Base-by-base conservation (phyloP, 2,888 invertebrate species). In the Ectemnius continuus region DNA sequence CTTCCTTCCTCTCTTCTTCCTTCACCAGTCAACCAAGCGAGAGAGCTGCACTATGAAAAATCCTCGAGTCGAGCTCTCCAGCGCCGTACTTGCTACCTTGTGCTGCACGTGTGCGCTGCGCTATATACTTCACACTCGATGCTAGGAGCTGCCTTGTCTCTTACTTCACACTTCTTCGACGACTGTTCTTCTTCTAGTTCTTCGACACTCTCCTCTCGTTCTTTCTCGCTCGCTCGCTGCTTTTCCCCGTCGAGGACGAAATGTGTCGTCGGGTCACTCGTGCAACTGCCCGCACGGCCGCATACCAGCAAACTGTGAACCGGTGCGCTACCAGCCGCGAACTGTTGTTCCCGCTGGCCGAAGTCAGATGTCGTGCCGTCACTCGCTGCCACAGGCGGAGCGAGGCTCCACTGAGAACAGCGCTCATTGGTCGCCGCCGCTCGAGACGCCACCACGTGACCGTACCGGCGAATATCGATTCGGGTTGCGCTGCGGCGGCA, bases 401-500 rank as follows among this genome's bases (percentile, higher is more conserved):
- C 75, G 66, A 74, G 66, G 66, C 63, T 61, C 67, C 79, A 71
- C 67, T 65, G 76, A 58, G 46, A 64, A 26, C 70, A 61, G 0
- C 48, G 2, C 64, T 4, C 73, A 91, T 92, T 92, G 92, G 92
- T 76, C 78, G 82, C 74, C 76, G 77, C 73, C 56, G 18, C 76
- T 65, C 75, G 73, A 78, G 67, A 59, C 60, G 65, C 61, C 45
- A 61, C 82, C 88, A 88, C 94, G 94, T 95, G 95, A 94, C 92
- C 82, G 75, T 80, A 85, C 86, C 89, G 89, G 88, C 93, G 93
- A 93, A 93, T 95, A 95, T 95, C 94, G 95, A 95, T 95, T 95
- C 94, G 94, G 94, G 93, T 93, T 85, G 93, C 93, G 93, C 93
- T 93, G 94, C 94, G 94, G 94, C 94, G 94, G 94, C 94, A 95